Base-by-base conservation (phyloP, 2,888 invertebrate species). In the Bhutanitis thaidina region DNA sequence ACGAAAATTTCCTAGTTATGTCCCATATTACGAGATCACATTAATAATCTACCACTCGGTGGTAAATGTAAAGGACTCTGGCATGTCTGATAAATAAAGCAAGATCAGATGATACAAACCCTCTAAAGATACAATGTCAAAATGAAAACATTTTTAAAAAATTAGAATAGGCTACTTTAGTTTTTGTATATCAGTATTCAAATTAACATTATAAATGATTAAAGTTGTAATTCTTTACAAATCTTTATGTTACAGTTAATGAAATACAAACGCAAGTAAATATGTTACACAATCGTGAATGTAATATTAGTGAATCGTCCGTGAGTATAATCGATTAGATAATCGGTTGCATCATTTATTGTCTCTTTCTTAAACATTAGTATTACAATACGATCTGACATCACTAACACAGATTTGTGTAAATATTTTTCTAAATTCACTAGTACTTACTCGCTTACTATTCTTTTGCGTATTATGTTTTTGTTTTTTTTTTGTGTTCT, bases 261-360 rank as follows among this genome's bases (percentile, higher is more conserved):
- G 29, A 35, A 45, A 44, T 30, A 45, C 51, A 36, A 45, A 40
- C 16, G 41, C 36, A 49, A 49, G 35, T 50, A 51, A 2, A 41
- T 40, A 38, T 44, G 16, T 46, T 38, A 55, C 40, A 51, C 49
- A 53, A 51, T 52, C 44, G 45, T 25, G 36, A 43, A 39, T 48
- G 47, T 12, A 41, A 38, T 45, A 37, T 44, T 45, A 36, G 34
- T 40, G 53, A 52, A 46, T 44, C 43, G 40, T 36, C 48, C 57
- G 15, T 32, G 14, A 38, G 41, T 41, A 45, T 45, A 39, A 7
- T 5, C 39, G 51, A 61, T 80, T 79, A 80, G 67, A 65, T 80
- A 81, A 83, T 65, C 65, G 64, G 55, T 77, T 73, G 55, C 68
- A 74, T 80, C 80, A 80, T 61, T 72, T 54, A 76, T 80, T 80